Base-by-base conservation (phyloP, 2,113 vertebrate genomes). In the Notothenia coriiceps region DNA sequence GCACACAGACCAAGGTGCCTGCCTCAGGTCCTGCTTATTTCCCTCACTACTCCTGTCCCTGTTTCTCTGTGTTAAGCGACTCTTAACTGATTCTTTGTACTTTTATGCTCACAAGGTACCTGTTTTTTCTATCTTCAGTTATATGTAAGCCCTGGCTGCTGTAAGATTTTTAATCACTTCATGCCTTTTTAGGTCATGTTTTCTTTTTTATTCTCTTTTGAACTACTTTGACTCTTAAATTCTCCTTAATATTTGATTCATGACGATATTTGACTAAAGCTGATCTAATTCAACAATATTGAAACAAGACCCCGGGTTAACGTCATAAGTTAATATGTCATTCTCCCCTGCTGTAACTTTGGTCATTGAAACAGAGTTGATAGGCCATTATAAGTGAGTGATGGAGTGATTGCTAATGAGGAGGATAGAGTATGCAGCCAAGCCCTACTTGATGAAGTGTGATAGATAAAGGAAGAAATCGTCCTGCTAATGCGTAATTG, bases 291-390 rank as follows among this genome's bases (percentile, higher is more conserved):
- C 51, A 64, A 72, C 69, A 83, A 80, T 87, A 73, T 82, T 84
- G 79, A 87, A 91, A 85, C 76, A 84, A 3, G 73, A 87, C 79
- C 63, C 73, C 12, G 61, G 82, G 87, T 88, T 92, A 93, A 91
- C 73, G 85, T 87, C 81, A 83, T 81, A 86, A 90, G 84, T 94
- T 94, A 90, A 94, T 94, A 93, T 93, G 94, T 94, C 89, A 94
- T 90, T 93, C 79, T 80, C 86, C 85, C 87, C 71, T 70, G 85
- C 83, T 85, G 86, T 88, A 91, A 91, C 90, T 86, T 92, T 82
- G 90, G 90, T 91, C 88, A 91, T 70, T 87, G 85, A 89, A 91
- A 93, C 90, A 91, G 64, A 80, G 88, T 91, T 94, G 92, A 95
- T 89, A 89, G 91, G 87, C 86, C 87, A 88, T 94, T 93, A 95